phyloP scores from a whole-genome alignment of 2,113 vertebrate species.

The Ailuropoda melanoleuca region DNA sequence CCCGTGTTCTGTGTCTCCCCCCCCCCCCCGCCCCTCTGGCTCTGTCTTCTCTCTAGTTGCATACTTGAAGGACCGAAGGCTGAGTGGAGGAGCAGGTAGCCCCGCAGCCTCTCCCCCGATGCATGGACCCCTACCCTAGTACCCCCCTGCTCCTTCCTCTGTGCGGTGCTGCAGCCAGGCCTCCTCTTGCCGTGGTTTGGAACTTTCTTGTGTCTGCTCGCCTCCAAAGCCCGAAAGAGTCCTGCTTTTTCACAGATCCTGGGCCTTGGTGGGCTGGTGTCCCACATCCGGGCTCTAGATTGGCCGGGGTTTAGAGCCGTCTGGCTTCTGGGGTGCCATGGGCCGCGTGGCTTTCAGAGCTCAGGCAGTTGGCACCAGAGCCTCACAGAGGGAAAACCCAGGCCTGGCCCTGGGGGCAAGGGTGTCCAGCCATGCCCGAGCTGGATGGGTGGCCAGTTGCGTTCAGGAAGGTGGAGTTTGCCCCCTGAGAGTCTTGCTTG shows the following conservation, averaged over 20 bases:
- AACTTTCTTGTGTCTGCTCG: background rate
- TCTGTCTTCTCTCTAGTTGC: conserved; percentile 91
- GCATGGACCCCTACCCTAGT: conserved; percentile 45
- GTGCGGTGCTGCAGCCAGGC: conserved; percentile 75
- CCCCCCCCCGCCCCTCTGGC: conserved; percentile 78
- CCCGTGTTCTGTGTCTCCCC: conserved; percentile 34
- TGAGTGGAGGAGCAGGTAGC: conserved; percentile 98
- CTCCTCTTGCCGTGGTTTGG: conserved; percentile 24
- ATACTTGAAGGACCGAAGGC: conserved; percentile 98
- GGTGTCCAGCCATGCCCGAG: background rate
- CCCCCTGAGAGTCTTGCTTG: background rate
- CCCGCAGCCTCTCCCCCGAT: background rate
- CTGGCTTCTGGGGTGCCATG: background rate
- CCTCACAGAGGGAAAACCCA: background rate
- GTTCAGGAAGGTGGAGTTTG: background rate
- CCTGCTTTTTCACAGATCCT: background rate
- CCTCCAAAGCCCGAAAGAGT: background rate
- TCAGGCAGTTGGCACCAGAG: background rate
- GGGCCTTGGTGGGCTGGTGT: background rate
- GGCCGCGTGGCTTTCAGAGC: background rate
- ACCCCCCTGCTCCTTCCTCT: background rate
- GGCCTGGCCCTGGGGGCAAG: background rate
- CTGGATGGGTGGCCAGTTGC: background rate
- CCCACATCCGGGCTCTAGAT: background rate
- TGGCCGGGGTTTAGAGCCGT: background rate